Evolutionary conservation across 2,888 invertebrate genomes (phyloP), one percentile per base, ranked within the genome.

Genomic region (Eupithecia insigniata): DNA sequence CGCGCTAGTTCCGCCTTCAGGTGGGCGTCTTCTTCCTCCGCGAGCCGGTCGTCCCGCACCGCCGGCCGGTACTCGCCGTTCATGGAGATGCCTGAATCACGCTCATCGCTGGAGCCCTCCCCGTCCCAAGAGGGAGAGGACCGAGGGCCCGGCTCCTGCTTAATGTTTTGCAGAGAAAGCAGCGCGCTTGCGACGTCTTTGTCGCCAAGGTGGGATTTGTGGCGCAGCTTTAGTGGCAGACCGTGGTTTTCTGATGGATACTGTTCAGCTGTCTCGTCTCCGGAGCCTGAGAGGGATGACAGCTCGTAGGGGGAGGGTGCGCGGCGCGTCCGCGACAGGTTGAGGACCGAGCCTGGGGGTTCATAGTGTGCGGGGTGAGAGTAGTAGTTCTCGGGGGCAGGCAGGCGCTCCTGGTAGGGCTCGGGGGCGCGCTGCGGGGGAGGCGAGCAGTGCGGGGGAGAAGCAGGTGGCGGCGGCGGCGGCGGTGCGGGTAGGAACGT

Each of bases 161-260:
- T 98, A 86, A 98, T 97, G 85, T 97, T 97, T 85, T 97, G 97
- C 64, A 97, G 95, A 58, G 97, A 96, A n/a, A 97, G 95, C 72
- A 97, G 95, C 18, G 97, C 97, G 72, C 97, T 97, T 14, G 98
- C 98, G 12, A 97, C 97, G 87, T 98, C 98, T 87, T 98, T 98
- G 87, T 98, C 98, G 14, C 98, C 98, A 76, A 98, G 95, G 86
- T 98, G 97, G 51, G 97, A 97, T 91, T 98, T 98, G 95, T 98
- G 98, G 86, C 98, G 96, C 78, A 98, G 95, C 88, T 98, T 98
- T 82, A 98, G 96, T 3, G 98, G 98, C 87, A 98, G 95, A 82
- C 97, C 96, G 87, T 97, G 97, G 91, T 97, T 96, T 73, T 93
- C 93, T 46, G 96, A 94, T 76, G 96, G 96, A 78, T 94, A 92